phyloP scores from a whole-genome alignment of 2,113 vertebrate species.

The pig (Sus scrofa) region T2T-Sscrofa CM000813.6:124854501-124855000 shows the following conservation, averaged over 20 bases:
- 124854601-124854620: not conserved
- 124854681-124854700: not conserved
- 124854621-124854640: slow-evolving; percentile 33
- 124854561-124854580: slow-evolving; percentile 72
- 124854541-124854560: slow-evolving; percentile 76
- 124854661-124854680: not conserved
- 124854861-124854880: not conserved
- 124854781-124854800: not conserved
- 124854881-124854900: not conserved
- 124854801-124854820: not conserved
- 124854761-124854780: not conserved
- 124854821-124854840: not conserved
- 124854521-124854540: slow-evolving; percentile 71
- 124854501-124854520: slow-evolving; percentile 67
- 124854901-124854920: not conserved
- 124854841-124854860: not conserved
- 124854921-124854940: not conserved
- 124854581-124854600: slow-evolving; percentile 58
- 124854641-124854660: not conserved
- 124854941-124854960: not conserved
- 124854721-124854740: not conserved
- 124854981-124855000: not conserved
- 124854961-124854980: not conserved
- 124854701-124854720: not conserved
- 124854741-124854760: not conserved